Base-by-base conservation (phyloP, 2,113 vertebrate species). In the Garra rufa region DNA sequence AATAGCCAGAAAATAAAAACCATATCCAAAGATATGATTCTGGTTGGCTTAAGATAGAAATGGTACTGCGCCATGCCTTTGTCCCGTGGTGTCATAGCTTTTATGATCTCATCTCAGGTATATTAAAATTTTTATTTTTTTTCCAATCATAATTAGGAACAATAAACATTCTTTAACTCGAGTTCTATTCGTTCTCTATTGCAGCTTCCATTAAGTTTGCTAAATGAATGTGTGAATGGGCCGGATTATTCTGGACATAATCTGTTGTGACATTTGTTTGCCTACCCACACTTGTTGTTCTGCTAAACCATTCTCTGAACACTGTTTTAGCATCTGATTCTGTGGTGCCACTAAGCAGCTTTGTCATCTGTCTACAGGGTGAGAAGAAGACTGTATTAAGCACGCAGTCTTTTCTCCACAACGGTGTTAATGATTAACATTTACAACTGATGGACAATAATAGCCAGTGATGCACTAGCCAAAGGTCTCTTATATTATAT, bases 391-490 rank as follows among this genome's bases (percentile, higher is more conserved):
- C 14, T 9, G 73, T 38, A 48, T n/a, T 19, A 26, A 15, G 19
- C 61, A 46, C 48, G 9, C 57, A 55, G 34, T 28, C 55, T 52
- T 71, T 24, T 75, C 44, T 41, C 65, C 30, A 0, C 41, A 24
- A 30, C 8, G 2, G 2, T 77, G 92, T 94, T 92, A 95, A 95
- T 95, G 87, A 94, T 94, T 95, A 55, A 93, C 89, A 11, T 94
- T 95, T 95, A 95, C 85, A 85, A 85, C 92, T 21, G 1, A 0
- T 14, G 41, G 83, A 73, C 13, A 3, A 76, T 83, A 89, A 92
- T 88, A 84, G 80, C 48, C 9, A 13, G 76, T 84, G 81, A 44
- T 87, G 82, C 67, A 87, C 61, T 80, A 93, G 86, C 1, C 92
- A 94, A 95, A 95, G 93, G 91, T 95, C 93, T 91, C 73, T 52